phyloP scores from a whole-genome alignment of 1,140 invertebrate genomes.

The Trichoplusia ni region DNA sequence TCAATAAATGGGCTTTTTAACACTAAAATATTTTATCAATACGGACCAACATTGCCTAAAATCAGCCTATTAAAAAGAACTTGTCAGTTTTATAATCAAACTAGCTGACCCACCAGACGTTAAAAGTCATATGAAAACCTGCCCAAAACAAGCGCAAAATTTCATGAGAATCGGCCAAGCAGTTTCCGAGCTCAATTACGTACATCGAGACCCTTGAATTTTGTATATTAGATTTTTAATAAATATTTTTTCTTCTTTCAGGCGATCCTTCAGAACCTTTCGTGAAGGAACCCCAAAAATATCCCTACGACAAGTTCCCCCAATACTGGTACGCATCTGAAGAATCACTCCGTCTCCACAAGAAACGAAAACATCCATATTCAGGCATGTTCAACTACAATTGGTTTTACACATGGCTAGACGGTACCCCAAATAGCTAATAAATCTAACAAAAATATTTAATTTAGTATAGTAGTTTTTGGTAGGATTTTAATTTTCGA shows the following conservation, averaged over 20 bases:
- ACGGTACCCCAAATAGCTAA: constrained; percentile 63
- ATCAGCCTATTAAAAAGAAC: too few relatives aligned
- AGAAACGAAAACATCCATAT: constrained; percentile 73
- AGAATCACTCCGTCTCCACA: constrained; percentile 66
- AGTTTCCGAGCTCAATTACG: too few relatives aligned
- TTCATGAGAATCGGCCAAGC: too few relatives aligned
- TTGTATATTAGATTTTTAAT: not conserved
- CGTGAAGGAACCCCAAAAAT: constrained; percentile 62
- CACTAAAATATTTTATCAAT: too few relatives aligned
- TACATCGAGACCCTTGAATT: too few relatives aligned
- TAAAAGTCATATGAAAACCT: too few relatives aligned
- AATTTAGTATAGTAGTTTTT: constrained; percentile 10
- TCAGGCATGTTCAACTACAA: constrained; percentile 68
- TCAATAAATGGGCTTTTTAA: too few relatives aligned
- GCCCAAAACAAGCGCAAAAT: too few relatives aligned
- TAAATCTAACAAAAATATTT: constrained; percentile 6
- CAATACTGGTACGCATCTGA: constrained; percentile 75
- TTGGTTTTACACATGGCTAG: constrained; percentile 65
- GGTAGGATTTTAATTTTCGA: constrained; percentile 9
- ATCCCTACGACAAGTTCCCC: constrained; percentile 66
- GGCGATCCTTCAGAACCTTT: constrained; percentile 57
- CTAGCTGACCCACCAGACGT: too few relatives aligned
- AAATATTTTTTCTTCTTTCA: constrained; percentile 41
- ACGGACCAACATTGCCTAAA: too few relatives aligned
- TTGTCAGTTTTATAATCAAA: too few relatives aligned